Conservation (phyloP, 1,140 invertebrate genomes). For the Papilio glaucus region DNA sequence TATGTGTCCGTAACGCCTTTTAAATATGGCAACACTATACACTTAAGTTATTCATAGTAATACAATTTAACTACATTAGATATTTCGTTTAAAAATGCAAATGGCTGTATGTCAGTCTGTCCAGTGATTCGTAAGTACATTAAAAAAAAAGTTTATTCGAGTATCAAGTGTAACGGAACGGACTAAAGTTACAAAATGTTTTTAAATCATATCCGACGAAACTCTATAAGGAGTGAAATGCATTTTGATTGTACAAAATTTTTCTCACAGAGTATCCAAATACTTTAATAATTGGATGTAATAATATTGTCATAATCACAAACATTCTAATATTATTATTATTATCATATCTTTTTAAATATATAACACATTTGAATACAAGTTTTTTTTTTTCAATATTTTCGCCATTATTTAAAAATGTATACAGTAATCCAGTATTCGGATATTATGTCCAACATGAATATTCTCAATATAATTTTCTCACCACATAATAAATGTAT, state of each 20-base stretch:
- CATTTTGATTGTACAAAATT: not conserved
- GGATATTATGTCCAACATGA: not conserved
- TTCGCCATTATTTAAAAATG: no score
- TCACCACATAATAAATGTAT: not conserved
- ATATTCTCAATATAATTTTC: not conserved
- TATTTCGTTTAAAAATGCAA: constrained; percentile 12
- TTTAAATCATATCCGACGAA: constrained; percentile 29
- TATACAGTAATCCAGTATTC: no score
- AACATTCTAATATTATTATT: no score
- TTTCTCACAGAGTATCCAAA: not conserved
- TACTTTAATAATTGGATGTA: no score
- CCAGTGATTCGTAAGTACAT: constrained; percentile 12
- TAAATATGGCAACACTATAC: constrained; percentile 27
- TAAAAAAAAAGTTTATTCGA: constrained; percentile 30
- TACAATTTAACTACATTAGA: no score
- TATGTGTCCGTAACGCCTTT: not conserved
- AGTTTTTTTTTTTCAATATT: no score
- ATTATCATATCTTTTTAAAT: no score
- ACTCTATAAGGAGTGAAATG: constrained; percentile 19
- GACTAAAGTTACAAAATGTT: not conserved
- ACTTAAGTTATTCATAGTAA: no score
- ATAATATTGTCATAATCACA: no score
- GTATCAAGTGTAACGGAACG: not conserved
- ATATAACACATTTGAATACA: no score
- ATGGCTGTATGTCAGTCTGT: constrained; percentile 18